Conservation (phyloP, 2,888 invertebrate species). For the Dasysyrphus albostriatus region DNA sequence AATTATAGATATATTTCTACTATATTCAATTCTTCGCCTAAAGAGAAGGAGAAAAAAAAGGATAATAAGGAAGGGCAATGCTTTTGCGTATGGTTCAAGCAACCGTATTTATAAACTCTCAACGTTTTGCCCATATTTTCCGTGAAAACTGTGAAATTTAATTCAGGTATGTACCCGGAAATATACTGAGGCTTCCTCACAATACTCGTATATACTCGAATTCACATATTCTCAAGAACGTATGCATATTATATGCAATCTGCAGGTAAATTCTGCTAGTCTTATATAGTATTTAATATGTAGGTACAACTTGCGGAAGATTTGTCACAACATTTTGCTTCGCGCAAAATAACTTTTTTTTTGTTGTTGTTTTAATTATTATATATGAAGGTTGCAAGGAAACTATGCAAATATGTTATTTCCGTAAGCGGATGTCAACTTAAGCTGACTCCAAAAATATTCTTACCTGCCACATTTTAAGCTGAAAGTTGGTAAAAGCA, state of each 20-base stretch:
- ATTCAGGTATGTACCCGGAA: conserved; percentile 37
- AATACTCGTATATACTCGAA: conserved; percentile 14
- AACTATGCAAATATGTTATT: conserved; percentile 14
- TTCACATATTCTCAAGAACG: conserved; percentile 14
- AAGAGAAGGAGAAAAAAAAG: neutral
- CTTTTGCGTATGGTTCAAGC: conserved; percentile 19
- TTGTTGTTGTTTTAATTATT: neutral
- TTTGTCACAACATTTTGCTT: conserved; percentile 37
- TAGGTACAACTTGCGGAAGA: neutral
- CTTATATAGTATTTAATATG: conserved; percentile 11
- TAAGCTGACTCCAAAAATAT: conserved; percentile 39
- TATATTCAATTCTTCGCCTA: neutral
- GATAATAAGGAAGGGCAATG: conserved; percentile 31
- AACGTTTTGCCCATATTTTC: conserved; percentile 31
- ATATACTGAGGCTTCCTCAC: conserved; percentile 4
- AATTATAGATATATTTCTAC: conserved; percentile 16
- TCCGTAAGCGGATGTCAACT: conserved; percentile 17
- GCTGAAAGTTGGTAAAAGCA: conserved; percentile 51
- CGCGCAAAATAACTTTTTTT: conserved; percentile 1
- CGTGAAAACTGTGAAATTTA: conserved; percentile 65
- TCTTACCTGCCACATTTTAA: conserved; percentile 49
- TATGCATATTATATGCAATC: conserved; percentile 5
- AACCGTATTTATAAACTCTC: neutral
- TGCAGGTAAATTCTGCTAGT: conserved; percentile 14
- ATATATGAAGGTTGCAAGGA: neutral